Evolutionary conservation across 2,888 invertebrate genomes (phyloP), one percentile per base, ranked within the genome.

Genomic region (Epinotia nisella): DNA sequence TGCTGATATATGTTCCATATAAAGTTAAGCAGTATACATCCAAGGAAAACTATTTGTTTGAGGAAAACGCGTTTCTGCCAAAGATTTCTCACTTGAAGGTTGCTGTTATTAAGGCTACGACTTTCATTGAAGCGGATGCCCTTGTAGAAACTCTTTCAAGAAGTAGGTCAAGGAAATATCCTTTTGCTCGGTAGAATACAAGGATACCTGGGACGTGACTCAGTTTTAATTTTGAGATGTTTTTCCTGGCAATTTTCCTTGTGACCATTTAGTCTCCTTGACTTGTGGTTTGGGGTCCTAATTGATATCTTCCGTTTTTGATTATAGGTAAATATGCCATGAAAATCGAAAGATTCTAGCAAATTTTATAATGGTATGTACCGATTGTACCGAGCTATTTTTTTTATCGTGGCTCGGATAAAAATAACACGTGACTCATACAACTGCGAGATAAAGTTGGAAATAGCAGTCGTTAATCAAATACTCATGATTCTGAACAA

Each of bases 131-230:
- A 67, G 24, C 19, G 19, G 51, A 73, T 59, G 68, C 64, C 73
- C 73, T 69, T 73, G 72, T 62, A 49, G 68, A 62, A 61, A 68
- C 39, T 51, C 45, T 56, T 62, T 53, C 55, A 45, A 62, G 71
- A 67, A 84, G 66, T 82, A 68, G 84, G 88, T 85, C 89, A 89
- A 85, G 87, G 88, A 82, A 78, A 83, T 77, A 75, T 83, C 85
- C 84, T 84, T 74, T 76, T 68, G 64, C 60, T 72, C 67, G 45
- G 75, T 78, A 78, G 74, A 75, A 75, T 59, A 72, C 75, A 71
- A 76, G 75, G 73, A 74, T 74, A 80, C 80, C 78, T 78, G 79
- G 70, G 71, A 80, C 80, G 78, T 79, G 80, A 80, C 76, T 75
- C 74, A 76, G 51, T 49, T 70, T 60, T 71, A 75, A 75, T 58